Evolutionary conservation across 2,797 vertebrate genomes (phyloP), one percentile per base, ranked within the genome.

Genomic region (Ibycter americanus): DNA sequence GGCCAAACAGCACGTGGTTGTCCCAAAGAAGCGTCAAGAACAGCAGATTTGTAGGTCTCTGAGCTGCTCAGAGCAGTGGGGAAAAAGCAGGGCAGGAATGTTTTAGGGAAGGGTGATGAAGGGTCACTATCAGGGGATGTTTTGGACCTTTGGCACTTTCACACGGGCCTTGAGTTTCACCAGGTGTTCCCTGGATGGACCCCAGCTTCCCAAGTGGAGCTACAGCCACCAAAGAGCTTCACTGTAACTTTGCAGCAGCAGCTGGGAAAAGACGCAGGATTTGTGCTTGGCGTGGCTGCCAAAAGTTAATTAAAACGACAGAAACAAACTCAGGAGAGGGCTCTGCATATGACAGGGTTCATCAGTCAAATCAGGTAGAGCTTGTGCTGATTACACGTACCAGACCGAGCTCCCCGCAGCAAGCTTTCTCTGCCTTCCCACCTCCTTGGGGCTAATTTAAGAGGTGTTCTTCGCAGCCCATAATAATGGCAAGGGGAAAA

Each of bases 381-480:
- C 67, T n/a, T 38, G 59, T 87, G 70, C 72, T 78, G n/a, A 55
- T 56, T 83, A 15, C 15, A 38, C 26, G 52, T 19, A 0, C 85
- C 92, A 89, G 89, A 82, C 67, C 52, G 34, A 73, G 25, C 78
- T 61, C 82, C 88, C 94, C 2, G 2, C 81, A 85, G 93, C 0
- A 14, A 89, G 76, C 34, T 29, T 52, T 49, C 86, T 66, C 78
- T 70, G 71, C 80, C 77, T 76, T 87, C 70, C 88, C 90, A 87
- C 88, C 83, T 78, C 94, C 91, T 87, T 47, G 1, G 77, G 88
- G 90, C 80, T 97, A 95, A 96, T 97, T 95, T 95, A 89, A 77
- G 86, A 92, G 74, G 81, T 92, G 90, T 51, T 92, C 93, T 77
- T 92, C 1, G 0, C 86, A 94, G 86, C 23, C 93, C 54, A 51